Evolutionary conservation across 2,888 invertebrate species (phyloP), one percentile per base, ranked within the genome.

Genomic region (Mamestra brassicae): DNA sequence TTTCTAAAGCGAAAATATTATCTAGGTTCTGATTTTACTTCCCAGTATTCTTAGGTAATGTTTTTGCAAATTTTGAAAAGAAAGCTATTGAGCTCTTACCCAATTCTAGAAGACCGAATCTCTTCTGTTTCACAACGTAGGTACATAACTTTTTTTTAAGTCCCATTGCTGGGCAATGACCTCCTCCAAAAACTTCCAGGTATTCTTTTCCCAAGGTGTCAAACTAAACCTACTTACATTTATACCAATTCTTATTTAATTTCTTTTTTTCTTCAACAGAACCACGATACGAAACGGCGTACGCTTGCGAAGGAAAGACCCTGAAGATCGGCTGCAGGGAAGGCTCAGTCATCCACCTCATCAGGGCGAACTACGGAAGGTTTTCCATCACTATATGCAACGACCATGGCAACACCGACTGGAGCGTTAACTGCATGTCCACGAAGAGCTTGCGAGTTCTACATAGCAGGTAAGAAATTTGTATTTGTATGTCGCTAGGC

Each of bases 401-500:
- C 95, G 99, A 99, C 94, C 98, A 99, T 92, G 99, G 99, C 85
- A 98, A 99, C 95, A 98, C 98, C n/a, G 98, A 99, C 90, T 99
- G 99, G 99, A 98, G 99, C 92, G 98, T 99, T 89, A 99, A 99
- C 96, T 99, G 99, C 95, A 99, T 99, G 98, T 98, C 99, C 74
- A 98, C 98, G 66, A 98, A 98, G 92, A 98, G 99, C 83, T 97
- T 98, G 88, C 97, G 98, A 81, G 98, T 99, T 85, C 97, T 99
- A 85, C 98, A 98, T 94, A 98, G 98, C 97, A 98, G 98, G 99
- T 99, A 95, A 69, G 87, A 81, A n/a, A 38, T n/a, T 52, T n/a
- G 8, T n/a, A 54, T 54, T 26, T 26, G 26, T 26, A 26, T 26
- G 26, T 26, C 26, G 26, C 26, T 26, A 26, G 26, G 26, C 26